Conservation (phyloP, 2,797 vertebrate genomes). For the Sus cebifrons region DNA sequence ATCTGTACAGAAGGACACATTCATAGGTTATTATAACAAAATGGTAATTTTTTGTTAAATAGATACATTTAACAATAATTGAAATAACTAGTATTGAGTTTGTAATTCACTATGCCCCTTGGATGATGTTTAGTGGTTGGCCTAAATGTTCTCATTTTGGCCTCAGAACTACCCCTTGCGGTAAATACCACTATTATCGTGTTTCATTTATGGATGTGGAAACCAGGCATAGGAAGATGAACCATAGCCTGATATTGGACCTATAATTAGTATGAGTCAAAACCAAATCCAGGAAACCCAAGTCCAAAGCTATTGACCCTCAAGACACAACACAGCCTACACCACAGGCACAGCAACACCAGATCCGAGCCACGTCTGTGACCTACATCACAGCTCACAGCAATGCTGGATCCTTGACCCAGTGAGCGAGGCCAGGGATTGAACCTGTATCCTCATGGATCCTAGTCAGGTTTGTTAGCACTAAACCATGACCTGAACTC, state of each 20-base stretch:
- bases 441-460: too few species aligned
- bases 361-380: too few species aligned
- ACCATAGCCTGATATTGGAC: not conserved
- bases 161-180: not conserved
- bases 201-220: not conserved
- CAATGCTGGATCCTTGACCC: too few species aligned
- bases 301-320: not conserved
- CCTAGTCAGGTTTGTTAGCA: too few species aligned
- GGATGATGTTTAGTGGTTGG: not conserved
- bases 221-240: not conserved
- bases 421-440: too few species aligned
- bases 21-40: not conserved
- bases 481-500: too few species aligned
- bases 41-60: not conserved
- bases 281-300: not conserved
- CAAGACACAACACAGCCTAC: not conserved
- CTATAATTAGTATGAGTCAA: not conserved
- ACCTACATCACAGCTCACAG: too few species aligned
- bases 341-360: too few species aligned
- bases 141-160: not conserved
- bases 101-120: not conserved
- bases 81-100: not conserved
- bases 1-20: not conserved
- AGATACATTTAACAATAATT: not conserved
- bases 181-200: not conserved